phyloP scores from a whole-genome alignment of 2,113 vertebrate genomes.

The Pteronura brasiliensis region DNA sequence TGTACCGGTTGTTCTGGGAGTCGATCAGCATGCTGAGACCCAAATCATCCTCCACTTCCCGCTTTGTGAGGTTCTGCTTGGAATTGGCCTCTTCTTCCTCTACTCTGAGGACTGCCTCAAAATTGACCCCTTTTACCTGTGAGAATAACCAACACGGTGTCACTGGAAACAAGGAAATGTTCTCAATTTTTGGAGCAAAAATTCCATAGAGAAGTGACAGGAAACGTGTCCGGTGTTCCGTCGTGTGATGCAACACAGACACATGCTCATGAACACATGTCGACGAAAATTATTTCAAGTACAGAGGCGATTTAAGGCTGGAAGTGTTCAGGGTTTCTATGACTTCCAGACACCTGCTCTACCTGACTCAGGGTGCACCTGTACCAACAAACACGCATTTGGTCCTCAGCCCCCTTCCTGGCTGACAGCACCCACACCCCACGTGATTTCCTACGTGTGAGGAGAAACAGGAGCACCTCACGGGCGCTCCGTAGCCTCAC shows the following conservation, averaged over 20 bases:
- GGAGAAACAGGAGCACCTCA: neutral
- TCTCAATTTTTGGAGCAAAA: neutral
- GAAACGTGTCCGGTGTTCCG: neutral
- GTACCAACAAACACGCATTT: neutral
- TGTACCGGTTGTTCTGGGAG: slow-evolving; percentile 98
- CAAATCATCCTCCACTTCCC: slow-evolving; percentile 89
- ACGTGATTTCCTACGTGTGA: neutral
- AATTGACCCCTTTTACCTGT: slow-evolving; percentile 95
- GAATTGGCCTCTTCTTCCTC: slow-evolving; percentile 93
- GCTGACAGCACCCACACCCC: neutral
- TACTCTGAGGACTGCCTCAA: slow-evolving; percentile 95
- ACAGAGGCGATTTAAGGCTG: neutral
- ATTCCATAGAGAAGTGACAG: neutral
- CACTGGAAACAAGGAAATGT: neutral
- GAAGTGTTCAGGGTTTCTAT: neutral
- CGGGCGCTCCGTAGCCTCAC: neutral
- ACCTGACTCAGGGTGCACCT: neutral
- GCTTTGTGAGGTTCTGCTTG: slow-evolving; percentile 89
- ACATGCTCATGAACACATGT: neutral
- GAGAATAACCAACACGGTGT: neutral
- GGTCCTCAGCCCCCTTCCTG: neutral
- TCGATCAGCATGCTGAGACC: slow-evolving; percentile 99
- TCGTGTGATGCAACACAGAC: neutral
- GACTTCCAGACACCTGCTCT: neutral
- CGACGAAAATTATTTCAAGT: neutral